Evolutionary conservation across 53 echinoderm and acorn worm species (phyloP).

Genomic region (Echinometra lucunter): DNA sequence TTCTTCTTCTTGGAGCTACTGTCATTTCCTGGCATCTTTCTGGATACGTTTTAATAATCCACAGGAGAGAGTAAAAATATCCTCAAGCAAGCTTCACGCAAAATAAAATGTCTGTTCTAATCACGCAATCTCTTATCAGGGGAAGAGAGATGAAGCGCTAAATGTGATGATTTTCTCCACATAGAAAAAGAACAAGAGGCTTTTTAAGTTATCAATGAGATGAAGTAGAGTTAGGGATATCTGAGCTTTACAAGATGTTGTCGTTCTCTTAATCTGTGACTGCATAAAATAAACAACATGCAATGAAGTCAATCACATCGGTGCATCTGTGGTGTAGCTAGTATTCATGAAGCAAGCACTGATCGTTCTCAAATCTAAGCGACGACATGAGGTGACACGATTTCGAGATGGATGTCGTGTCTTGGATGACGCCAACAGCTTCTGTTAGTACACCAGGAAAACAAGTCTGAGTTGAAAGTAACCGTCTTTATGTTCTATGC

Average conservation of each 20-base stretch:
- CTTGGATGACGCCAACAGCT: not conserved
- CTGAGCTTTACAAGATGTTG: not conserved
- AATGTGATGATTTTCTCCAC: not conserved
- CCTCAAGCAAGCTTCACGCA: not conserved
- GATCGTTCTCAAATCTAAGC: not conserved
- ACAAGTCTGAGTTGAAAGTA: not conserved
- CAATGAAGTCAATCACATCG: not conserved
- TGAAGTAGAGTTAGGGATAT: not conserved
- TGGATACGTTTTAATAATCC: slow-evolving; percentile 12
- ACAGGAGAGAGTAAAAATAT: slow-evolving; percentile 23
- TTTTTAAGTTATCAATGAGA: not conserved
- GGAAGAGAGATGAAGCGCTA: not conserved
- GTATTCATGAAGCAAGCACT: not conserved
- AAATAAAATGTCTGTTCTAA: slow-evolving; percentile 27
- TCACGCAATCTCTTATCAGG: not conserved
- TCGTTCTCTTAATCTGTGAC: not conserved
- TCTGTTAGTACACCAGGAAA: not conserved
- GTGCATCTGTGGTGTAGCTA: not conserved
- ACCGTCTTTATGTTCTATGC: not conserved
- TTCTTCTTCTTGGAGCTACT: slow-evolving; percentile 31
- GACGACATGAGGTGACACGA: not conserved
- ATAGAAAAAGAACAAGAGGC: not conserved
- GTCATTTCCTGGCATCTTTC: slow-evolving; percentile 18
- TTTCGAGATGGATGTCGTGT: not conserved
- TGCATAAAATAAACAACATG: not conserved